Base-by-base conservation (phyloP, 2,888 invertebrate species). In the Tetrapedia diversipes region DNA sequence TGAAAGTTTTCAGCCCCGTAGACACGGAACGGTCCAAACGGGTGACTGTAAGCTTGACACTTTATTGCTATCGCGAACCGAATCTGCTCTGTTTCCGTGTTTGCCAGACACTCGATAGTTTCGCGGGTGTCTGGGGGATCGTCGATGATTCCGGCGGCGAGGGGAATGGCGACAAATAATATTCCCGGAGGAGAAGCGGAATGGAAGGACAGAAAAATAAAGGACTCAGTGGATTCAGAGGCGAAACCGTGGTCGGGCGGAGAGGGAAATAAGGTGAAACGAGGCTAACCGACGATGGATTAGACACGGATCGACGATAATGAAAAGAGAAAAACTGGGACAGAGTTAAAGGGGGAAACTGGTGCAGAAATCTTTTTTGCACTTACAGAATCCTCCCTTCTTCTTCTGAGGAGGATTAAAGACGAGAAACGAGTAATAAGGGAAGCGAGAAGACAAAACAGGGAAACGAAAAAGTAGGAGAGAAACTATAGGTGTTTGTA, bases 21-120 rank as follows among this genome's bases (percentile, higher is more conserved):
- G 72, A 75, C 79, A 69, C 73, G 71, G 68, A 78, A 78, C 72
- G 79, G 77, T 79, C 71, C 77, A 66, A 64, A 64, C 72, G 41
- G 67, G 57, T 79, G 65, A 57, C 74, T 79, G 79, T 70, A 71
- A 61, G 74, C 77, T 81, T 82, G 81, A 80, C 83, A 82, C 85
- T 85, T 84, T 86, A 86, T 85, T 86, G 84, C 85, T 78, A 81
- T 79, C 82, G 75, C 70, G 78, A 82, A 85, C 85, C 71, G 82
- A 81, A 84, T 83, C 83, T 72, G 63, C 41, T 47, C 32, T 60
- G 57, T 73, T 43, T 27, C 43, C 61, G 41, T 51, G 71, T 56
- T 65, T 43, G 41, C 53, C 29, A 54, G 53, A 47, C 57, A 53
- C 59, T 47, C 69, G 39, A 64, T 67, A 77, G 67, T 68, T 68